Evolutionary conservation across 2,113 vertebrate genomes (phyloP), one percentile per base, ranked within the genome.

Genomic region (Gobio gobio): DNA sequence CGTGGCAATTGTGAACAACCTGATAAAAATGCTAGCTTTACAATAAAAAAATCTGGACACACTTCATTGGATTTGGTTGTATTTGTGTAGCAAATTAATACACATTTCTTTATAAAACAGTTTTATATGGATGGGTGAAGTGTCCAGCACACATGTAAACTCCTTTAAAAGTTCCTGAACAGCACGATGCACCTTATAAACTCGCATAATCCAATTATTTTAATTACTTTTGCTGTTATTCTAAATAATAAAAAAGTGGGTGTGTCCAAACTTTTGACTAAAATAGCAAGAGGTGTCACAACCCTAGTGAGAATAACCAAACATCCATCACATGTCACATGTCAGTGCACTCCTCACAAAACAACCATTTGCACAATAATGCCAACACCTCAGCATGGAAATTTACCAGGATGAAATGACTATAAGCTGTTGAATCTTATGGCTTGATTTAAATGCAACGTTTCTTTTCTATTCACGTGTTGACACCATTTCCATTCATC

Each of bases 251-350:
- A 20, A 70, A 22, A 10, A 0, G 33, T n/a, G 36, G 36, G 66
- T 43, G 66, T 43, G 18, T 26, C 43, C 43, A 45, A 49, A 75
- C 43, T 16, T 75, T 49, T 49, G 13, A 49, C 24, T 47, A 24
- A 12, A 66, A 47, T 1, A 33, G 8, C n/a, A 80, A 63, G 12
- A 45, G 22, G 63, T 10, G 36, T 79, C 22, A 5, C n/a, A 47
- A 45, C n/a, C 59, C 78, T 73, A 43, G 63, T 77, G 84, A 90
- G 66, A 89, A 84, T 77, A 63, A 83, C 81, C 75, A 54, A 90
- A 86, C 85, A 90, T 64, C 14, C 40, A 63, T 45, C 40, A 63
- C 76, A 40, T 10, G 45, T 26, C 58, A 29, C 36, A 29, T 1
- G 40, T 40, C 40, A 40, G 5, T 79, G 78, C 43, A n/a, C 63